Conservation (phyloP, 2,113 vertebrate genomes). For the Corythoichthys haematopterus region DNA sequence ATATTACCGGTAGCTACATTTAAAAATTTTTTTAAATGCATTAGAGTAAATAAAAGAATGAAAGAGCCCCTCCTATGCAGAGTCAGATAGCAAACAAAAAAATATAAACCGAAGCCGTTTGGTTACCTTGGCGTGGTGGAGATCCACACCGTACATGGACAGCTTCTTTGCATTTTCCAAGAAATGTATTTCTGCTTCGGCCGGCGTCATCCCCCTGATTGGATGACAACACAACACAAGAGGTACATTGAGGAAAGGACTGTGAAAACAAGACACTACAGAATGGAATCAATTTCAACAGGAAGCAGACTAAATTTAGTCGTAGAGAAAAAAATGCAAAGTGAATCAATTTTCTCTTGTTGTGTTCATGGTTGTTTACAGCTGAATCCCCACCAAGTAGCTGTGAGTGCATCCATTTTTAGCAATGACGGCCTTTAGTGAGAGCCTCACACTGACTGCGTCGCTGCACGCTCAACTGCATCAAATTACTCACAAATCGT, state of each 20-base stretch:
- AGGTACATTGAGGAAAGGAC: not conserved
- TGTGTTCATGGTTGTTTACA: conserved; percentile 29
- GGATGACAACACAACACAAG: not conserved
- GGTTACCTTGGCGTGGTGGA: conserved; percentile 93
- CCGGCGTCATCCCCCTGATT: conserved; percentile 92
- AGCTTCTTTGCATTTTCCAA: conserved; percentile 98
- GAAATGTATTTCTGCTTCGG: conserved; percentile 94
- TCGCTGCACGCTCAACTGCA: conserved; percentile 4
- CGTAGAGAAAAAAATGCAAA: conserved; percentile 17
- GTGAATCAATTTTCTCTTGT: not conserved
- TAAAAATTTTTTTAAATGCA: too few species aligned
- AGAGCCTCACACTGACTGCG: conserved; percentile 6
- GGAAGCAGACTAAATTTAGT: conserved; percentile 3
- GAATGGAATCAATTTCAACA: not conserved
- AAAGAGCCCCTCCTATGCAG: not conserved
- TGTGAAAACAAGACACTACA: not conserved
- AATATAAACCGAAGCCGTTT: not conserved
- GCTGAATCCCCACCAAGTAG: not conserved
- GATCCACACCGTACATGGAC: conserved; percentile 96
- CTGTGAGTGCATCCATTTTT: conserved; percentile 38
- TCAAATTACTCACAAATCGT: conserved; percentile 44
- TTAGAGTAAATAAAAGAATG: too few species aligned
- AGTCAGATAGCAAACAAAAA: not conserved
- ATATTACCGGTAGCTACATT: not conserved
- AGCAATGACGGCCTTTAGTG: conserved; percentile 22